Evolutionary conservation across 2,113 vertebrate species (phyloP).

Genomic region (Orthochromis malagaraziensis): DNA sequence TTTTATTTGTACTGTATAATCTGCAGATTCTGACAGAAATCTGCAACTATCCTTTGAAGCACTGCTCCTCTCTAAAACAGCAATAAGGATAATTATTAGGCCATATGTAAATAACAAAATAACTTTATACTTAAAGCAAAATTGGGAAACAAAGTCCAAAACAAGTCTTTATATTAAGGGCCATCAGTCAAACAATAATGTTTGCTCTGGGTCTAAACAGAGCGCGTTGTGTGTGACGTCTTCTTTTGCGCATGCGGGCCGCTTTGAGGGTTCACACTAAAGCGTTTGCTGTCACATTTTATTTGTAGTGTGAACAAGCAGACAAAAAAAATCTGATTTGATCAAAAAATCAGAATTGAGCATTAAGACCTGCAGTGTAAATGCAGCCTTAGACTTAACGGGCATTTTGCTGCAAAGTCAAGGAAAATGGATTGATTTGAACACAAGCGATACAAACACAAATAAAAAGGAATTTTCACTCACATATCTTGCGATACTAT

Average conservation of each 20-base stretch:
- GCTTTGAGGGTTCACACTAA: not conserved
- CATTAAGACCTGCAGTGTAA: not conserved
- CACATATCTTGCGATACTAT: not conserved
- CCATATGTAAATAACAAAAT: not conserved
- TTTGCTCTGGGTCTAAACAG: not conserved
- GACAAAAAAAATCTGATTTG: not conserved
- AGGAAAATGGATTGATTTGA: not conserved
- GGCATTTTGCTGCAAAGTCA: not conserved
- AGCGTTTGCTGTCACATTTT: not conserved
- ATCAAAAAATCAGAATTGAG: not conserved
- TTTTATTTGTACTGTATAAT: no score
- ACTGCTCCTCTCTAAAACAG: not conserved
- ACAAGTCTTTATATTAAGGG: not conserved
- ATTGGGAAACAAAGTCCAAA: not conserved
- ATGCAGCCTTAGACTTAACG: not conserved
- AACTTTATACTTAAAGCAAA: not conserved
- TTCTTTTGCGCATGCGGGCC: not conserved
- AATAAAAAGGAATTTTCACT: not conserved
- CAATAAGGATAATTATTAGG: not conserved
- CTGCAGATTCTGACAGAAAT: not conserved
- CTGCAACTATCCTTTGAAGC: not conserved
- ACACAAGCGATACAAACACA: not conserved
- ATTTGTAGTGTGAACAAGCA: not conserved
- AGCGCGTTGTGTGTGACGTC: not conserved
- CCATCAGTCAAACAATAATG: not conserved